Conservation (phyloP, 2,888 invertebrate genomes). For the Coronaproctus castanopsis region DNA sequence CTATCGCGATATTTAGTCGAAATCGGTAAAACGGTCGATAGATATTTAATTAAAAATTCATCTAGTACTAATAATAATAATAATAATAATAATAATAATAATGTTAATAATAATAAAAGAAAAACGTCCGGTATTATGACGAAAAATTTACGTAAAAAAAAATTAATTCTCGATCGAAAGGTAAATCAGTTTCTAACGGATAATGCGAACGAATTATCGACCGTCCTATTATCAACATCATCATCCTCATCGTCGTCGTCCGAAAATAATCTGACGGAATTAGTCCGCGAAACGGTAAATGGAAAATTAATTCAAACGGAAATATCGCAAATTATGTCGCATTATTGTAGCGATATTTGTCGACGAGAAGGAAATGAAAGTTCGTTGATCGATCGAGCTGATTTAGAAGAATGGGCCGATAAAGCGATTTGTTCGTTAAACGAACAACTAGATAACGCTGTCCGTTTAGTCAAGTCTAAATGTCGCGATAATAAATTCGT, state of each 20-base stretch:
- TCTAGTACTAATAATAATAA: background rate
- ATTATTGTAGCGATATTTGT: slow-evolving; percentile 32
- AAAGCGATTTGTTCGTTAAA: slow-evolving; percentile 48
- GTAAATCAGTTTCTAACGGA: slow-evolving; percentile 27
- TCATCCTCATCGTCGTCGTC: slow-evolving; percentile 46
- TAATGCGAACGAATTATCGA: slow-evolving; percentile 43
- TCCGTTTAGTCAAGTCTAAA: slow-evolving; percentile 41
- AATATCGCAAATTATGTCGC: slow-evolving; percentile 48
- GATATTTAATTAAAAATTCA: background rate
- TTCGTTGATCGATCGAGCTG: slow-evolving; percentile 34
- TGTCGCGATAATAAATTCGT: slow-evolving; percentile 40
- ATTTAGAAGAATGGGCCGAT: slow-evolving; percentile 53
- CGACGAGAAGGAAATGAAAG: slow-evolving; percentile 17
- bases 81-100: background rate
- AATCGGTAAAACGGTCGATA: slow-evolving; percentile 1
- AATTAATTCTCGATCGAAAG: slow-evolving; percentile 3
- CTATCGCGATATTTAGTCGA: slow-evolving; percentile 30
- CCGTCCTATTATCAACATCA: slow-evolving; percentile 41
- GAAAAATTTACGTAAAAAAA: slow-evolving; percentile 8
- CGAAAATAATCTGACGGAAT: slow-evolving; percentile 32
- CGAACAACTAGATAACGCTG: slow-evolving; percentile 48
- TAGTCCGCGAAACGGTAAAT: slow-evolving; percentile 52
- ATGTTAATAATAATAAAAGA: too few species aligned
- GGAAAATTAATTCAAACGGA: slow-evolving; percentile 56
- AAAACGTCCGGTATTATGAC: slow-evolving; percentile 6